Evolutionary conservation across 2,113 vertebrate genomes (phyloP), one percentile per base, ranked within the genome.

Genomic region (Dendropsophus ebraccatus): DNA sequence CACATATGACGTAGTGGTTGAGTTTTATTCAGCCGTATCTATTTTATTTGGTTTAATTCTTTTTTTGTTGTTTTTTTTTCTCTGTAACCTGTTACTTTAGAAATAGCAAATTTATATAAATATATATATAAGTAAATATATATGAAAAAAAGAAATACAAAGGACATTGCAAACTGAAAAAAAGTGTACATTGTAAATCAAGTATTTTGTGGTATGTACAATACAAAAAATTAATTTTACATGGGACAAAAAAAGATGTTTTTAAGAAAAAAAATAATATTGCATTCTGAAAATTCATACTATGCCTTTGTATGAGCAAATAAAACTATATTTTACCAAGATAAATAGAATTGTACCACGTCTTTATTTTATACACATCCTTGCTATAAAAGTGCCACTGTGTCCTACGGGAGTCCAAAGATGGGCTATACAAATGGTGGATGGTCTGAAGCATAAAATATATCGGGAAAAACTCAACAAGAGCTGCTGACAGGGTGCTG

Each of bases 241-340:
- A 97, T 93, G 90, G n/a, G 95, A 92, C 32, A 41, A 93, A 96
- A 93, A 93, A 96, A 93, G 90, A 96, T 92, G 94, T 99, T 98
- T 99, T 96, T 97, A 98, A 37, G 32, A 70, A 70, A 41, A 70
- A 41, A 70, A 70, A 95, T 90, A 96, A 97, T 54, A 94, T 95
- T 94, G 93, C 96, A 95, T 96, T 96, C 94, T 96, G 95, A 93
- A 95, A 95, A 97, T 97, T 97, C 96, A 97, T 97, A 96, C 96
- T 93, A 94, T 97, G 96, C 95, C 96, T 97, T 99, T 98, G 96
- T 98, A 97, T 96, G 96, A 96, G 95, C 91, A 97, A 98, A 98
- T 97, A 98, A 98, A 97, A 93, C 49, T 99, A 94, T 99, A 99
- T 99, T 99, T 99, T 99, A 94, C 90, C 95, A 98, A 96, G 92